Percentiles rank a stretch among this genome's conserved stretches.
phyloP scores from a whole-genome alignment of 2,888 invertebrate species.

The Junonia oenone region DNA sequence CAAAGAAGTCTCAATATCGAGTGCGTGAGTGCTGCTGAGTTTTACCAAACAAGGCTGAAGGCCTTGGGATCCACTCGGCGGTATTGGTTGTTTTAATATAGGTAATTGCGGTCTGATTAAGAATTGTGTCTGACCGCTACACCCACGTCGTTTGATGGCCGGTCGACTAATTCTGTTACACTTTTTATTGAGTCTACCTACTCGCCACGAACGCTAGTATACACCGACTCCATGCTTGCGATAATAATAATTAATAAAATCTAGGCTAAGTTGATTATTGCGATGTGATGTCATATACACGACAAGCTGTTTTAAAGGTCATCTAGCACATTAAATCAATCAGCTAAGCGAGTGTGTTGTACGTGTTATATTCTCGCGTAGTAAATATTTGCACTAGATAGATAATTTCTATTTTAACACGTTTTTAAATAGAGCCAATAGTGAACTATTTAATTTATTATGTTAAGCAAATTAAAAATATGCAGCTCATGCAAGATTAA shows the following conservation, averaged over 20 bases:
- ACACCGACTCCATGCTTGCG: conserved; percentile 1
- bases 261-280: conserved; percentile 31
- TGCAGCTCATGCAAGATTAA: too few relatives aligned
- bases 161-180: conserved; percentile 34
- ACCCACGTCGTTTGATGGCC: conserved; percentile 48
- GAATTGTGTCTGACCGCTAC: conserved; percentile 51
- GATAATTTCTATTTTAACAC: neutral
- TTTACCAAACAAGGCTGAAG: conserved; percentile 55
- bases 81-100: conserved; percentile 68
- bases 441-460: too few relatives aligned
- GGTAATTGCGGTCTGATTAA: conserved; percentile 71
- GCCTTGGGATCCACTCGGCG: conserved; percentile 66
- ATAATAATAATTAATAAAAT: conserved; percentile 30
- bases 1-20: conserved; percentile 47
- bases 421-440: too few relatives aligned
- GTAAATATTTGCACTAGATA: neutral
- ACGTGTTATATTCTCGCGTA: conserved; percentile 30
- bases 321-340: conserved; percentile 55
- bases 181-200: conserved; percentile 30
- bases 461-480: too few relatives aligned
- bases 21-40: conserved; percentile 27
- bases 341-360: conserved; percentile 46
- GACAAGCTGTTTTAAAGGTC: conserved; percentile 42
- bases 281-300: conserved; percentile 38
- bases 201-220: neutral